A percentile compares a stretch with the other conserved stretches of the same genome.
Evolutionary conservation across 2,797 vertebrate species (phyloP).

Genomic region (Chrosomus eos): DNA sequence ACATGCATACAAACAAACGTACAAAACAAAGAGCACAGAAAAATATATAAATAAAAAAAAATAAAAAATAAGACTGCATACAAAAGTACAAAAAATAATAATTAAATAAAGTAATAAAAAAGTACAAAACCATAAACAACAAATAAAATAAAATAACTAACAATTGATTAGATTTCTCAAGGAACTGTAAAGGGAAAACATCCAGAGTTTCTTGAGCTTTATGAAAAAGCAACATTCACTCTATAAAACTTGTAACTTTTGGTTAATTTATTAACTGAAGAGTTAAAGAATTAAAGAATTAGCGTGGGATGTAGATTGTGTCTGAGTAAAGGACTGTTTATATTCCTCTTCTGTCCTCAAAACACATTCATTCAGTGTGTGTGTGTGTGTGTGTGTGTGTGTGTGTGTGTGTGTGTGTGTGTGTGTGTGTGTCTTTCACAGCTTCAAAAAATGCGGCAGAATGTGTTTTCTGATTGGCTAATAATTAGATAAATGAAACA

Average conservation of each 20-base stretch:
- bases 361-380: background rate
- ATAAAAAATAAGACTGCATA: background rate
- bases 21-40: background rate
- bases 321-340: background rate
- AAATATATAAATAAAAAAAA: background rate
- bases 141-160: background rate
- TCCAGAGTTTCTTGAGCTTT: background rate
- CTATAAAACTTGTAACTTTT: background rate
- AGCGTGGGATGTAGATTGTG: background rate
- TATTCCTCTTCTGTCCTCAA: background rate
- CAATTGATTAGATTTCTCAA: background rate
- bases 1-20: background rate
- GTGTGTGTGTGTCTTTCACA: background rate
- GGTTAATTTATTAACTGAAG: background rate
- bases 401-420: slow-evolving; percentile 11
- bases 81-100: background rate
- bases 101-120: background rate
- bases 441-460: slow-evolving; percentile 31
- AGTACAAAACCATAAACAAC: background rate
- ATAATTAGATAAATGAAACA: slow-evolving; percentile 51
- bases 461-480: slow-evolving; percentile 47
- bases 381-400: slow-evolving; percentile 4
- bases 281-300: background rate
- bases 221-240: background rate
- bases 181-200: background rate